phyloP scores from a whole-genome alignment of 2,888 invertebrate genomes.

The Acrocyrtus sp. region DNA sequence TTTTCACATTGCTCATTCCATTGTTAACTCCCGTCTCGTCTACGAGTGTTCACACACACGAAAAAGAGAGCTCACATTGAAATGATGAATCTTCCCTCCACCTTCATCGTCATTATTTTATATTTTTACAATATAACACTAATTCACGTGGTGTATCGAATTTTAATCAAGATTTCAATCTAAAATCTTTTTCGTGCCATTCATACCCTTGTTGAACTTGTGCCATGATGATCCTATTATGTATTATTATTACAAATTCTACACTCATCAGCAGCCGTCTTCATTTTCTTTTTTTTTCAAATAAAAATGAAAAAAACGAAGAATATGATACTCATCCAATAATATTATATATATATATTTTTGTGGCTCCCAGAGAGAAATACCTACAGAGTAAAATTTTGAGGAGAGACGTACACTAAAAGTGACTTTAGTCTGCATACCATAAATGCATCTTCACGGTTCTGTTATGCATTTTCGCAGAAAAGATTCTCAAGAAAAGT shows the following conservation, averaged over 20 bases:
- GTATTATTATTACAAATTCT: conserved; percentile 3
- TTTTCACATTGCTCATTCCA: no score
- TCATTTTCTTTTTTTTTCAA: not conserved
- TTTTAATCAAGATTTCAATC: conserved; percentile 44
- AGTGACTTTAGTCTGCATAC: no score
- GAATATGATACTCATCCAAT: no score
- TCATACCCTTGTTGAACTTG: conserved; percentile 7
- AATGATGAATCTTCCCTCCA: conserved; percentile 10
- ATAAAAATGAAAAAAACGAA: no score
- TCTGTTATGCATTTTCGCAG: not conserved
- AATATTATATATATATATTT: no score
- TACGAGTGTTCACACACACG: no score
- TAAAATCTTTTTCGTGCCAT: conserved; percentile 5
- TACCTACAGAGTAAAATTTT: no score
- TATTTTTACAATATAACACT: conserved; percentile 15
- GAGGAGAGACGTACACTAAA: no score
- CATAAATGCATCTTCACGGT: conserved; percentile 5
- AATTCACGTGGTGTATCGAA: conserved; percentile 45
- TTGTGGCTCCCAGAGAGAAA: no score
- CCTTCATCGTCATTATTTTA: not conserved
- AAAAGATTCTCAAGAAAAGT: no score
- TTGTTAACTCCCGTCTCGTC: no score
- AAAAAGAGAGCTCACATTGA: no score
- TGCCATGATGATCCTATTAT: conserved; percentile 18
- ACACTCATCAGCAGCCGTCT: conserved; percentile 4